Evolutionary conservation across 2,113 vertebrate genomes (phyloP).

Genomic region (Candoia aspera): DNA sequence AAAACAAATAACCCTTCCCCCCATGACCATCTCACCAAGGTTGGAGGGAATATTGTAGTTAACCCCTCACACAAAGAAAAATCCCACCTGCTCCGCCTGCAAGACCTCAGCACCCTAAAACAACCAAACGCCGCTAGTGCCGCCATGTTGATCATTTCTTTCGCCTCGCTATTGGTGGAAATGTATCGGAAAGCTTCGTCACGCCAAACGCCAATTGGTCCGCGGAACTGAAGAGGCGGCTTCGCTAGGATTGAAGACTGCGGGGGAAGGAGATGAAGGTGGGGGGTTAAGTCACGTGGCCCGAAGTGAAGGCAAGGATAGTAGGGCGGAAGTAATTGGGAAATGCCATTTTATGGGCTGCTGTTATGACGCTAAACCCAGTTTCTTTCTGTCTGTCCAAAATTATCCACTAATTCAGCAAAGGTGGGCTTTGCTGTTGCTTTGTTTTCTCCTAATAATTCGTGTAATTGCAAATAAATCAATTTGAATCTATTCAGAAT

Average conservation of each 20-base stretch:
- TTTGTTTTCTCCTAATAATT: not conserved
- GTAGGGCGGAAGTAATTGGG: not conserved
- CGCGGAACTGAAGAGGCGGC: too few species aligned
- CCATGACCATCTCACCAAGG: rapidly evolving
- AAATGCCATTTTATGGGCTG: not conserved
- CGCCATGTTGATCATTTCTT: conserved; percentile 40
- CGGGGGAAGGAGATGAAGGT: too few species aligned
- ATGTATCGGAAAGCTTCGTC: not conserved
- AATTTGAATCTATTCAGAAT: not conserved
- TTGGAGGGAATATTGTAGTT: rapidly evolving
- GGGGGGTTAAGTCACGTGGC: not conserved
- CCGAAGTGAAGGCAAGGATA: not conserved
- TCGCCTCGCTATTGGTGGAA: not conserved
- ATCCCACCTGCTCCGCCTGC: conserved; percentile 36
- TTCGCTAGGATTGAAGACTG: not conserved
- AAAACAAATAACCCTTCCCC: not conserved
- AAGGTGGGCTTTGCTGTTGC: not conserved
- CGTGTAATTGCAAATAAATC: not conserved
- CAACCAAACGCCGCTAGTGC: not conserved
- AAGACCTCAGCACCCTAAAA: not conserved
- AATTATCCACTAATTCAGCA: not conserved
- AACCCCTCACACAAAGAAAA: not conserved
- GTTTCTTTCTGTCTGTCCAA: not conserved
- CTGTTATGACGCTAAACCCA: not conserved
- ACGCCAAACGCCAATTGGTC: not conserved